These are phyloP conservation scores for Muntiacus reevesi DNA, from an alignment of 2,113 vertebrate species.

Conservation along the genomic window DNA sequence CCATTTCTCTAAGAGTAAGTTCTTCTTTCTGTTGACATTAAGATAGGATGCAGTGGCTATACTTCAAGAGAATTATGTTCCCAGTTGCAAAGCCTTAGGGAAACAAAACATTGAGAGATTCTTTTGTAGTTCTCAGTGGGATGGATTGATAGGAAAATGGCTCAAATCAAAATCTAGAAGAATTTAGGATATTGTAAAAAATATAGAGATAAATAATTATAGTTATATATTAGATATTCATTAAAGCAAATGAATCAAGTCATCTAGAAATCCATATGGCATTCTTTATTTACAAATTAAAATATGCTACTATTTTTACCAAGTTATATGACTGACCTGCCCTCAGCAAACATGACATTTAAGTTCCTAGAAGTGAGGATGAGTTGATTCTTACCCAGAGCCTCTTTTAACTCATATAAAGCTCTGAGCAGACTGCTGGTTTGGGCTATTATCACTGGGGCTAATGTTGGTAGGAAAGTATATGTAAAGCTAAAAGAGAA, in stretches of 20 bases:
- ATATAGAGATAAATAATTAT: background rate
- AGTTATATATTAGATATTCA: background rate
- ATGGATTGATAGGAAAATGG: background rate
- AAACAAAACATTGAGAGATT: background rate
- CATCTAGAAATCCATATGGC: background rate
- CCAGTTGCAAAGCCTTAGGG: background rate
- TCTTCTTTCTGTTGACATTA: background rate
- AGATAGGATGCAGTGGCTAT: background rate
- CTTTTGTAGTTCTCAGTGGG: background rate
- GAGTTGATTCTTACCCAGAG: background rate
- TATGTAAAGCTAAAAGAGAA: background rate
- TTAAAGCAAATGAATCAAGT: slow-evolving; percentile 7
- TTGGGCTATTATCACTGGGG: background rate
- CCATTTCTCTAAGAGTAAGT: background rate
- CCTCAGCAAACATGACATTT: background rate
- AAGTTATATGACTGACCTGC: background rate
- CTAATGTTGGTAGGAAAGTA: background rate
- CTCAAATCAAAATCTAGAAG: background rate
- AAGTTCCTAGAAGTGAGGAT: background rate
- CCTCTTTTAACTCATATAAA: background rate
- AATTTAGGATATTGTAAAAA: background rate
- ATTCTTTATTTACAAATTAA: background rate
- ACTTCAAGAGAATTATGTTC: background rate
- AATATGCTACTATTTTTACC: background rate
- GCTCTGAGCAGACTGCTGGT: background rate